Evolutionary conservation across 2,888 invertebrate genomes (phyloP), one percentile per base, ranked within the genome.

Genomic region (Anoncus sp.): DNA sequence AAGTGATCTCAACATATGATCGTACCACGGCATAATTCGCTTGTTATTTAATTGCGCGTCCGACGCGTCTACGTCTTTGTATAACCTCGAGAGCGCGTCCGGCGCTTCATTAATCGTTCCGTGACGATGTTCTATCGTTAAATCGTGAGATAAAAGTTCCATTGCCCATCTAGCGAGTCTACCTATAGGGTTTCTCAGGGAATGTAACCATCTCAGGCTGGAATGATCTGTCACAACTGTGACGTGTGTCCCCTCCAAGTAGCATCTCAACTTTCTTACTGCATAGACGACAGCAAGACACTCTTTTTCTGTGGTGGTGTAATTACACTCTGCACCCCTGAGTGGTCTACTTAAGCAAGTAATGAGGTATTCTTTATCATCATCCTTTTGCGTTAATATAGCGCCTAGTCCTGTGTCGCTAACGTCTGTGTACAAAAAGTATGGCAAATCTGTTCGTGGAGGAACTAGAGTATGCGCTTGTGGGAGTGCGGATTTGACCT

Each of bases 131-230:
- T 53, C 31, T 2, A 69, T 49, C 0, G 43, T 27, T 1, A 49
- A 38, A n/a, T 70, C 69, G 16, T 59, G 38, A 1, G 43, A 40
- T 4, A 27, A 18, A 0, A 62, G 10, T 3, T 18, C 27, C 53
- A 40, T 31, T 0, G 45, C 31, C 55, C 53, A 72, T 20, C 72
- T 20, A 0, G 47, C 63, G 12, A 72, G 6, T 9, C 60, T 2
- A 1, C 75, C 83, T 47, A 53, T 47, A 3, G 85, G 84, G 22
- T 82, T 72, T 18, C 82, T 79, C 7, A 81, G 62, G n/a, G 71
- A 72, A 9, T 75, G 65, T 1, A 85, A 59, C 85, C 83, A 86
- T 2, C 53, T 38, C 5, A 86, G 35, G n/a, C 76, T 79, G 16
- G 51, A 38, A 14, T 86, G 84, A 35, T 84, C 85, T 1, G 75